These are phyloP conservation scores for Pristionchus pacificus DNA, from an alignment of 1,140 invertebrate genomes.

Conservation along the genomic window DNA sequence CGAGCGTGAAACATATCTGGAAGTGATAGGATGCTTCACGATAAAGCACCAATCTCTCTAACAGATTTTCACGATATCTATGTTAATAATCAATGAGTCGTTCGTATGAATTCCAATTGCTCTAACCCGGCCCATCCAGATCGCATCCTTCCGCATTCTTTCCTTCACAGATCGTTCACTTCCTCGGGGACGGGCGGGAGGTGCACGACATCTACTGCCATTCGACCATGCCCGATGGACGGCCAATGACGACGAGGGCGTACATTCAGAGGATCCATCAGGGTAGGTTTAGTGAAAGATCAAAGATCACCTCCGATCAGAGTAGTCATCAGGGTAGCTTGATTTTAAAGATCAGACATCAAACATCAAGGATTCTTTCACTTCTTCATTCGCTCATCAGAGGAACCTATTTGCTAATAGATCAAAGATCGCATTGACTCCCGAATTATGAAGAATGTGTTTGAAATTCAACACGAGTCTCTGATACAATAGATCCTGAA, in stretches of 20 bases:
- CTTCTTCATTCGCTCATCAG: no score
- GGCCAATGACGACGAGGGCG: background rate
- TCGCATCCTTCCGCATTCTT: no score
- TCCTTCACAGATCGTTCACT: slow-evolving; percentile 44
- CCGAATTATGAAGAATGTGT: slow-evolving; percentile 28
- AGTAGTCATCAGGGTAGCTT: background rate
- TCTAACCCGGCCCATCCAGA: no score
- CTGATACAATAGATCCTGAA: slow-evolving; percentile 46
- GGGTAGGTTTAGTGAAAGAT: no score
- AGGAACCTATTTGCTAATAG: slow-evolving; percentile 14
- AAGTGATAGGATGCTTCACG: no score
- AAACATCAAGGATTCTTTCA: no score
- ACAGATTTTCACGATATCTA: no score
- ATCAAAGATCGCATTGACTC: slow-evolving; percentile 42
- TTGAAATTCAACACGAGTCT: slow-evolving; percentile 28
- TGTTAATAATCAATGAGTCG: no score
- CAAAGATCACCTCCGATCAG: no score
- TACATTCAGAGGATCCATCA: slow-evolving; percentile 23
- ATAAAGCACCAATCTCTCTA: no score
- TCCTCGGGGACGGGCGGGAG: slow-evolving; percentile 25
- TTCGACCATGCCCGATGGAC: slow-evolving; percentile 11
- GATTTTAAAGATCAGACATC: background rate
- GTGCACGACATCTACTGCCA: slow-evolving; percentile 27
- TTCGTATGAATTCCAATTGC: no score
- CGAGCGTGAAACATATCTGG: no score